Evolutionary conservation across 64 coral and sea anemone genomes (phyloP), one percentile per base, ranked within the genome.

Genomic region (Montipora cactus): DNA sequence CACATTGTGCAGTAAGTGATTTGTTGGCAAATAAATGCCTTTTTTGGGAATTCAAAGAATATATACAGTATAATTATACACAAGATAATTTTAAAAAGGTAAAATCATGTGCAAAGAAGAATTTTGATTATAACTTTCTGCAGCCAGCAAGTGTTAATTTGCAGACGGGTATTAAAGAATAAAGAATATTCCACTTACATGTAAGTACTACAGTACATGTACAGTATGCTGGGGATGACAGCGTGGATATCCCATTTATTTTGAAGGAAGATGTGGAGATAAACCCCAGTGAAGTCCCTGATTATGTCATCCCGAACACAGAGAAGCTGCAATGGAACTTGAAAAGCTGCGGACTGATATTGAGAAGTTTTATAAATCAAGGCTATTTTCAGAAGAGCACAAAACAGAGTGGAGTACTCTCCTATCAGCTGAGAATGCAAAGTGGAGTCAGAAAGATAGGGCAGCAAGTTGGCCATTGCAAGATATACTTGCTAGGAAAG

Each of bases 331-430:
- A n/a, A n/a, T n/a, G 47, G 53, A 90, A 8, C 49, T 90, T 6
- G 58, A 19, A 7, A 22, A 14, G n/a, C 45, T 90, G 61, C 59
- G 78, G 75, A 90, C 77, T 13, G 88, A 90, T 47, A 90, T 90
- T 76, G 18, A 79, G 44, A 90, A 90, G 15, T 90, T 90, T 80
- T 90, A 67, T 57, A 47, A 59, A 13, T 90, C 88, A n/a, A n/a
- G n/a, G n/a, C n/a, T n/a, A 3, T 90, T 90, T 78, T 52, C 55
- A 23, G 12, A 37, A 37, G 49, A 79, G 28, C 18, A 37, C 16
- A 61, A 79, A 80, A 57, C 49, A 15, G 76, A 59, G 53, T 80
- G 76, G 88, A 28, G 9, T 45, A 77, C 11, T 3, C 62, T 90
- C 20, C 52, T 90, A 59, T 73, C 15, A 7, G 44, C 20, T 28